Conservation (phyloP, 23 tunicate genomes). For the Styela clava region DNA sequence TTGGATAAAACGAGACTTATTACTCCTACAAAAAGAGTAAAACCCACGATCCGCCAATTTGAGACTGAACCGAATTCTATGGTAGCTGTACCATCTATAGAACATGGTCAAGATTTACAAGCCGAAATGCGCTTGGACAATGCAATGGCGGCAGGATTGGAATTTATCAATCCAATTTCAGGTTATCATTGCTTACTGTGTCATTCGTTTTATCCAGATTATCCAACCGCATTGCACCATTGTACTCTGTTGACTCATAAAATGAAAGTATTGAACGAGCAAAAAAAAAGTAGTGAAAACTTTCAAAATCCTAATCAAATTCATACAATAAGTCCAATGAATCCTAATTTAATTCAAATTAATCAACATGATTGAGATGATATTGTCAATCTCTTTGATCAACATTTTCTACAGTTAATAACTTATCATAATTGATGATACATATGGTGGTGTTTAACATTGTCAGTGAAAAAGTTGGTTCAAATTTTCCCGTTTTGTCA, state of each 20-base stretch:
- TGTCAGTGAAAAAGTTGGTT: too few species aligned
- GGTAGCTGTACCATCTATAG: slow-evolving; percentile 8
- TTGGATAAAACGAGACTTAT: too few species aligned
- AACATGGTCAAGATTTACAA: background rate
- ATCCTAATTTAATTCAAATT: background rate
- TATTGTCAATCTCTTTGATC: too few species aligned
- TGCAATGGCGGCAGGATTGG: slow-evolving; percentile 19
- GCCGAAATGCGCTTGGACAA: slow-evolving; percentile 11
- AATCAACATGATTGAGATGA: too few species aligned
- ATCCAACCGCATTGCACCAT: slow-evolving; percentile 23
- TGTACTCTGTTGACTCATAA: slow-evolving; percentile 12
- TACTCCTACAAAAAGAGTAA: background rate
- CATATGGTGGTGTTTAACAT: too few species aligned
- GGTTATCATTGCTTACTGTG: slow-evolving; percentile 11
- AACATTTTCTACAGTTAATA: too few species aligned
- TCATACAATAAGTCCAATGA: background rate
- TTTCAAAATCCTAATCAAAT: background rate
- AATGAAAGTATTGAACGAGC: slow-evolving; percentile 9
- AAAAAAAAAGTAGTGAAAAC: background rate
- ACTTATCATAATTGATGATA: too few species aligned
- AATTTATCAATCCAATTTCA: slow-evolving; percentile 8
- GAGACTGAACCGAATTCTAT: background rate
- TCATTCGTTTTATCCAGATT: slow-evolving; percentile 5
- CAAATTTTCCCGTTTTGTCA: too few species aligned
- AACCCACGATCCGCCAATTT: background rate